Conservation (phyloP, 2,113 vertebrate species). For the Antidorcas marsupialis region DNA sequence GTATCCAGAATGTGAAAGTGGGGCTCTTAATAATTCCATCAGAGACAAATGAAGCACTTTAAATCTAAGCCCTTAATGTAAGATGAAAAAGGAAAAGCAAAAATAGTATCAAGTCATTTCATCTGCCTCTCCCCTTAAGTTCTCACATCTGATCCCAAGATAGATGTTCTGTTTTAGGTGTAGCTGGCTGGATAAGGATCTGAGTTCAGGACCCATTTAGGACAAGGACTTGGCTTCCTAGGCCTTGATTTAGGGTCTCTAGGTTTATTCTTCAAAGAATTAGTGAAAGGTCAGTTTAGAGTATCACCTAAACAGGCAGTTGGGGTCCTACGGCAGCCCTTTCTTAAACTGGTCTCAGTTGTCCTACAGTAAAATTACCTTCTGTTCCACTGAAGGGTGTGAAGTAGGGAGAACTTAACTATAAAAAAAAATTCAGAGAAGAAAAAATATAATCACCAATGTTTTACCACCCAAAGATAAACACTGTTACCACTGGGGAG, state of each 20-base stretch:
- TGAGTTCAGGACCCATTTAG: not conserved
- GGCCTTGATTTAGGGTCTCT: not conserved
- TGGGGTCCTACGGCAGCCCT: not conserved
- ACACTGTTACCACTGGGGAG: not conserved
- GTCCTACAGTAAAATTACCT: not conserved
- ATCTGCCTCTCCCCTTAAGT: not conserved
- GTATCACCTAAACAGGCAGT: not conserved
- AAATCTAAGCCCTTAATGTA: not conserved
- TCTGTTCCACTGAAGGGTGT: not conserved
- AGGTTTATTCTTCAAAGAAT: not conserved
- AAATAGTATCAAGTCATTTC: not conserved
- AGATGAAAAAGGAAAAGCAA: conserved; percentile 14
- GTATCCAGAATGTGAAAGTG: conserved; percentile 27
- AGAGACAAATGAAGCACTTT: not conserved
- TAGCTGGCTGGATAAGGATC: not conserved
- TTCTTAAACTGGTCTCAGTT: not conserved
- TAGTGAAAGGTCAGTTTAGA: not conserved
- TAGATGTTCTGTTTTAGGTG: not conserved
- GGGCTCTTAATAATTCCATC: not conserved
- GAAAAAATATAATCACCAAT: not conserved
- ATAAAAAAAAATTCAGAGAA: conserved; percentile 27
- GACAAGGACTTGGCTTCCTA: not conserved
- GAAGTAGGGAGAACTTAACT: not conserved
- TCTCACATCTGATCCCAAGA: not conserved
- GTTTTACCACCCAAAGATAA: not conserved